Conservation (phyloP, 2,888 invertebrate species). For the Papilio elwesi region DNA sequence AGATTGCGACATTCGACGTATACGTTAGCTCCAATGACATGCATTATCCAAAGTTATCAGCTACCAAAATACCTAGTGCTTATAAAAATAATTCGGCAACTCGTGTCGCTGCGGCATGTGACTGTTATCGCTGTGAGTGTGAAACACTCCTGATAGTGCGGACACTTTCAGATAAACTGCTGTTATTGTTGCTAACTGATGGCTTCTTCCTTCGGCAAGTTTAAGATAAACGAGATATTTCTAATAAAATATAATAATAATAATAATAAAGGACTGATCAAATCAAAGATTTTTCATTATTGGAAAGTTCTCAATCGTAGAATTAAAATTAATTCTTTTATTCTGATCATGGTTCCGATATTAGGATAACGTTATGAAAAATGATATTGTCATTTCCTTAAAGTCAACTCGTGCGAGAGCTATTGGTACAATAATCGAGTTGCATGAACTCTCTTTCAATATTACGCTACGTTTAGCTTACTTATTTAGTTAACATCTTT, state of each 20-base stretch:
- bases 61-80: slow-evolving; percentile 31
- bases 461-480: too few relatives aligned
- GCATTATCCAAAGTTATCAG: slow-evolving; percentile 25
- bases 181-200: slow-evolving; percentile 6
- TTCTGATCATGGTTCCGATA: too few relatives aligned
- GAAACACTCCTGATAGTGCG: slow-evolving; percentile 6
- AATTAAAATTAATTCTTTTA: too few relatives aligned
- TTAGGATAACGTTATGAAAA: too few relatives aligned
- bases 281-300: background rate
- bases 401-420: too few relatives aligned
- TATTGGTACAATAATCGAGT: too few relatives aligned
- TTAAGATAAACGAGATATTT: background rate
- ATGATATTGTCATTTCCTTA: too few relatives aligned
- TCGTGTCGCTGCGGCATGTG: slow-evolving; percentile 28
- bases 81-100: slow-evolving; percentile 24
- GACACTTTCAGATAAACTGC: slow-evolving; percentile 2
- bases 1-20: background rate
- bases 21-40: slow-evolving; percentile 17
- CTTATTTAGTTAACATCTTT: too few relatives aligned
- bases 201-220: background rate
- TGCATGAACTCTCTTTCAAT: too few relatives aligned
- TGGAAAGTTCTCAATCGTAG: too few relatives aligned
- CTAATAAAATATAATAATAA: background rate
- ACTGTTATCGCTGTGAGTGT: slow-evolving; percentile 20
- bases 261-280: background rate